Percentiles rank a stretch among this genome's conserved stretches.
phyloP scores from a whole-genome alignment of 2,888 invertebrate genomes.

The Autographa pulchrina region DNA sequence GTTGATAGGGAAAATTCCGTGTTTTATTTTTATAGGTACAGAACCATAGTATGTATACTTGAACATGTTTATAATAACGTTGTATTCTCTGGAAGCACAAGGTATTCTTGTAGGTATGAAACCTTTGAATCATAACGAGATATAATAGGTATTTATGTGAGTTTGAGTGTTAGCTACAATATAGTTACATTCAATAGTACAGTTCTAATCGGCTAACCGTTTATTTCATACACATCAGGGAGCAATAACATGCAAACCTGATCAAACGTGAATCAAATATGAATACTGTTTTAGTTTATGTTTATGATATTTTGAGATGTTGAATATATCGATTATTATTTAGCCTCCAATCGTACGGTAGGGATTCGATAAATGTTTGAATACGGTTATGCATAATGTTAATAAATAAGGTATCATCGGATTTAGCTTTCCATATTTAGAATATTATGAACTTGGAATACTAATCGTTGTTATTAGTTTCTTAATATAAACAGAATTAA shows the following conservation, averaged over 20 bases:
- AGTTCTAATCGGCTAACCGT: neutral
- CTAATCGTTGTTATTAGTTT: neutral
- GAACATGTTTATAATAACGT: neutral
- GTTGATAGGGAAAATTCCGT: neutral
- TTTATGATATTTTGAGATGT: neutral
- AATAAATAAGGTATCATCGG: neutral
- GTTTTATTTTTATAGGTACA: neutral
- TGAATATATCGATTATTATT: constrained; percentile 6
- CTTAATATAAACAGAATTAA: neutral
- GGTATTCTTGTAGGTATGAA: too few relatives aligned
- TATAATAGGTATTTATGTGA: neutral
- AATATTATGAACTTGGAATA: neutral
- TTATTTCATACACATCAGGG: neutral
- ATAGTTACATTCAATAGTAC: neutral
- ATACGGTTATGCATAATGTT: neutral
- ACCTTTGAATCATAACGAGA: too few relatives aligned
- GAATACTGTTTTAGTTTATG: neutral
- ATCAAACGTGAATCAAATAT: neutral
- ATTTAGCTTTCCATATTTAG: neutral
- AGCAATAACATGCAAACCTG: neutral
- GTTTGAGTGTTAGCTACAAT: neutral
- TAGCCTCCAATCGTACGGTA: neutral
- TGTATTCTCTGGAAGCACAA: neutral
- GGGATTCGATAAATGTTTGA: constrained; percentile 5
- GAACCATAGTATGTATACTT: neutral